Conservation (phyloP, 2,888 invertebrate species). For the Galerucella pusilla region DNA sequence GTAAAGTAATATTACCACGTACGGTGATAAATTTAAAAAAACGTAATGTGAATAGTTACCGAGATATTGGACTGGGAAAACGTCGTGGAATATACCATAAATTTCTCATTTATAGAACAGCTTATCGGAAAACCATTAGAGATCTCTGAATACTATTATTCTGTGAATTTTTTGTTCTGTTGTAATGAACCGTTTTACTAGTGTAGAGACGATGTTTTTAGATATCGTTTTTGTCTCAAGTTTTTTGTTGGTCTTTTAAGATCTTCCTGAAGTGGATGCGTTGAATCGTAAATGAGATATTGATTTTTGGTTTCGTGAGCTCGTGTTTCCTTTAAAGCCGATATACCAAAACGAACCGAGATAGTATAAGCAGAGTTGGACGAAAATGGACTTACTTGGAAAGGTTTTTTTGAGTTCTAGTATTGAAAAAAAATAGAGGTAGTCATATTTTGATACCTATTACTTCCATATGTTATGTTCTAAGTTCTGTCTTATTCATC, state of each 20-base stretch:
- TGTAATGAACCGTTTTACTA: not conserved
- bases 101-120: too few species aligned
- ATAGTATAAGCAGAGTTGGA: not conserved
- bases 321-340: constrained; percentile 5
- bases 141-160: not conserved
- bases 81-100: too few species aligned
- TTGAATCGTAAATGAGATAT: constrained; percentile 15
- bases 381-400: too few species aligned
- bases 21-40: too few species aligned
- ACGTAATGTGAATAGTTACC: too few species aligned
- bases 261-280: constrained; percentile 3
- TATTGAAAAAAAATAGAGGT: too few species aligned
- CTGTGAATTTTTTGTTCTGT: not conserved
- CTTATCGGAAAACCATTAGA: not conserved
- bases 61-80: too few species aligned
- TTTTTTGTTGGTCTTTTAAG: not conserved
- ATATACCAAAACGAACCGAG: not conserved
- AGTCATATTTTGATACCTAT: too few species aligned
- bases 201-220: not conserved
- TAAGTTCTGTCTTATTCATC: too few species aligned
- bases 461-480: too few species aligned
- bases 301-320: not conserved
- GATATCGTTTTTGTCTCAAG: not conserved
- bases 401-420: too few species aligned
- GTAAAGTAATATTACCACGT: too few species aligned